Conservation (phyloP, 2,797 vertebrate genomes). For the Masticophis lateralis region DNA sequence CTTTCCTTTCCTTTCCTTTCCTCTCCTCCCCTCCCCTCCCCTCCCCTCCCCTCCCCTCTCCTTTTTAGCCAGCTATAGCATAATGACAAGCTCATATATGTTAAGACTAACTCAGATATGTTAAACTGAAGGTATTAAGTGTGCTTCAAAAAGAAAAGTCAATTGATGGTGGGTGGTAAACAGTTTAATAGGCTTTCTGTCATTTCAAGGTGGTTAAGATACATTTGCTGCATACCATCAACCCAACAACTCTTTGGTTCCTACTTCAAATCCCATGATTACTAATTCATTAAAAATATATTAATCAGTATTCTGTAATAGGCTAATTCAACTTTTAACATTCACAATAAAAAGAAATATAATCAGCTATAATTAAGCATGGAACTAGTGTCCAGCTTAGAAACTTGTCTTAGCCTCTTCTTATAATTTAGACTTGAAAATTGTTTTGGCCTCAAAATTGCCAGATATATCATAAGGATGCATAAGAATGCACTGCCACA, state of each 20-base stretch:
- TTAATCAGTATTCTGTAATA: conserved; percentile 9
- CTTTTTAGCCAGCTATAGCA: fast-evolving
- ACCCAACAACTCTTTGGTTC: conserved; percentile 4
- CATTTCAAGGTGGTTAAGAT: conserved; percentile 1
- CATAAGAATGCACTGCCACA: conserved; percentile 22
- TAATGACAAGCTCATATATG: neutral
- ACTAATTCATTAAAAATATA: conserved; percentile 16
- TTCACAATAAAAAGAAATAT: conserved; percentile 10
- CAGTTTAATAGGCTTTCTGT: neutral
- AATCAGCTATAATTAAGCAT: conserved; percentile 18
- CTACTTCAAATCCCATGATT: conserved; percentile 13
- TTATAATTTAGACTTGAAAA: conserved; percentile 23
- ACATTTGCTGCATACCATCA: conserved; percentile 4
- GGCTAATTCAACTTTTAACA: conserved; percentile 26
- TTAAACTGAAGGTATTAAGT: neutral
- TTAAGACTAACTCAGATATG: fast-evolving
- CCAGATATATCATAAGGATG: conserved; percentile 27
- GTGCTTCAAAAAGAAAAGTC: neutral
- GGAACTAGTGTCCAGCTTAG: conserved; percentile 1
- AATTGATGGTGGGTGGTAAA: conserved; percentile 3
- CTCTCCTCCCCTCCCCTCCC: too few species aligned
- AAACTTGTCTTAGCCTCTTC: neutral
- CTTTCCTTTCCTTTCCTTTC: too few species aligned
- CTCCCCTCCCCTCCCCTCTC: too few species aligned
- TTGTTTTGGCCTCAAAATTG: conserved; percentile 39